Evolutionary conservation across 1,140 invertebrate species (phyloP).

Genomic region (Potamilus streckersoni): DNA sequence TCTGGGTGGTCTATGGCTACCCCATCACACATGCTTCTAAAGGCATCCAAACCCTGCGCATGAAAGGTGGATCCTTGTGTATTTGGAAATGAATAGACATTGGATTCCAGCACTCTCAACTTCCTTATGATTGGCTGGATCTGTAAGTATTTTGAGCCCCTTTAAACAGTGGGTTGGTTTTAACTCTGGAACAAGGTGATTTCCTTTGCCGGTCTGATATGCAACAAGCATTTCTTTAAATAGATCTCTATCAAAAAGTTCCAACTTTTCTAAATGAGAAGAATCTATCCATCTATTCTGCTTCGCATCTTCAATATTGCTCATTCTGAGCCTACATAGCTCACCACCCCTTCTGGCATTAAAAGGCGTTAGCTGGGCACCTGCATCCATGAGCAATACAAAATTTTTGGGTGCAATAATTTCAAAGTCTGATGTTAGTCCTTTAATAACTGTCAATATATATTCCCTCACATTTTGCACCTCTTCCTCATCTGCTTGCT

Average conservation of each 20-base stretch:
- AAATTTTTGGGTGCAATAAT: slow-evolving; percentile 1
- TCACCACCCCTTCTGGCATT: slow-evolving; percentile 13
- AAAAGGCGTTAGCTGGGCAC: slow-evolving; percentile 6
- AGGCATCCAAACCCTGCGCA: background rate
- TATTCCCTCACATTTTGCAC: background rate
- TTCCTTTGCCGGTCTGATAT: slow-evolving; percentile 11
- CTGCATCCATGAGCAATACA: slow-evolving; percentile 1
- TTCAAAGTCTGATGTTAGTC: background rate
- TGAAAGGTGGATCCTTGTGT: background rate
- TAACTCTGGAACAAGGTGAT: slow-evolving; percentile 2
- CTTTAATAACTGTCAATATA: background rate
- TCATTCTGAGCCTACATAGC: slow-evolving; percentile 5
- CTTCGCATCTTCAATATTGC: background rate
- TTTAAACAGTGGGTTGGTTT: slow-evolving; percentile 5
- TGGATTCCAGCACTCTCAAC: background rate
- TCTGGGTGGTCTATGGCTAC: background rate
- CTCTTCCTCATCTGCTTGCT: background rate
- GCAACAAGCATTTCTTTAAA: slow-evolving; percentile 3
- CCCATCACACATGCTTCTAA: background rate
- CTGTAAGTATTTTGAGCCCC: background rate
- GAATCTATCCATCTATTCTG: slow-evolving; percentile 5
- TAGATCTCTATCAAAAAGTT: background rate
- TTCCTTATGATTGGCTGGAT: background rate
- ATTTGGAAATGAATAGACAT: background rate
- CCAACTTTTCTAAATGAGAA: background rate